Evolutionary conservation across 2,888 invertebrate species (phyloP), one percentile per base, ranked within the genome.

Genomic region (Mesorhabditis belari): DNA sequence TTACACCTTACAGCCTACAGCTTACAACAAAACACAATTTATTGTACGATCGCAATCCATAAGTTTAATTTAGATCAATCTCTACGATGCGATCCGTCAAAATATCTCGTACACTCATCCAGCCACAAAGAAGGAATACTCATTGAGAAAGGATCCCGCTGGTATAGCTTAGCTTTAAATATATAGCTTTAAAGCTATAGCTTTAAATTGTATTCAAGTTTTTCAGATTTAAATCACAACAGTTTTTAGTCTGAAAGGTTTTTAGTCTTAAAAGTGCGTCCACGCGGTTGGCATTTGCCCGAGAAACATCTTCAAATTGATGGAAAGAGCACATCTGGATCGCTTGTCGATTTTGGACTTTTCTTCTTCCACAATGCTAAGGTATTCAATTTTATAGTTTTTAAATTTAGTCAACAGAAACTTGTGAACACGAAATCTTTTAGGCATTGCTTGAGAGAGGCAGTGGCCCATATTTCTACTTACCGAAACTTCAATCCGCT

Each of bases 261-360:
- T 71, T 58, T 51, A 66, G 82, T 87, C 5, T 80, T 88, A 60
- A 87, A 88, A 85, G 81, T 88, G 12, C 82, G 88, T 62, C 88
- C 88, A 0, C 83, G 88, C 73, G 88, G 88, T 51, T 88, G 88
- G 88, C 88, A 88, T 81, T 87, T 88, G 85, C 85, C 86, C 56
- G 88, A 88, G 78, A 77, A 81, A 63, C 81, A 82, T 64, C 75
- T 82, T 24, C 60, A 77, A 61, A 75, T 82, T 58, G 74, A 80
- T 64, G 75, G 76, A 21, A 67, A 79, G 55, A 76, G 77, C 19
- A 78, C 87, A 2, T 85, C 87, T 26, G 88, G 88, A 1, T 85
- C 88, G 0, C 74, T 88, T n/a, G 85, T 88, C 62, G 88, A 88
- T 80, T 88, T 88, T 82, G 87, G 86, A 0, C 81, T 88, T 9